A percentile compares a stretch with the other conserved stretches of the same genome.
Conservation (phyloP, 2,113 vertebrate species). For the Empidonax alnorum region DNA sequence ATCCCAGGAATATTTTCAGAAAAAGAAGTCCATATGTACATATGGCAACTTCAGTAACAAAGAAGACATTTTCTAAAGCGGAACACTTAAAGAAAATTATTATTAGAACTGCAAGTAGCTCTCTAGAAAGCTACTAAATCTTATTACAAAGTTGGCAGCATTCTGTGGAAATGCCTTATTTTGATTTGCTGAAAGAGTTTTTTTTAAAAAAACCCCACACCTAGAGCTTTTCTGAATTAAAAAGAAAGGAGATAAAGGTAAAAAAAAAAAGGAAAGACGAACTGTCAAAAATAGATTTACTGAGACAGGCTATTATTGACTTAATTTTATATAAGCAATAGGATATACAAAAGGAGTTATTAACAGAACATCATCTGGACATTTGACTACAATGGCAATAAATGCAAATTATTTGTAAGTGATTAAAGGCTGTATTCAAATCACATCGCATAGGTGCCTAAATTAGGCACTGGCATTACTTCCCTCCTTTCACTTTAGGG, state of each 20-base stretch:
- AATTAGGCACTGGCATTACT: not conserved
- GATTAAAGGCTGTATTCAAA: not conserved
- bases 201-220: not conserved
- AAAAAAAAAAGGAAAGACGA: not conserved
- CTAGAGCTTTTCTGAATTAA: conserved; percentile 9
- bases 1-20: conserved; percentile 70
- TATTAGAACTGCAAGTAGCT: conserved; percentile 40
- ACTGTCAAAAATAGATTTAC: not conserved
- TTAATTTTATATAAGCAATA: not conserved
- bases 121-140: conserved; percentile 41
- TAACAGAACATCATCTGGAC: not conserved
- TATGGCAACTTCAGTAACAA: conserved; percentile 73
- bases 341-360: not conserved
- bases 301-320: not conserved
- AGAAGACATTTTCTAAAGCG: conserved; percentile 46
- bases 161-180: not conserved
- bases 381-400: not conserved
- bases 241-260: not conserved
- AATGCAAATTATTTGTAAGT: not conserved
- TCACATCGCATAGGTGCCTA: not conserved
- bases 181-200: not conserved
- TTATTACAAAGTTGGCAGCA: conserved; percentile 31
- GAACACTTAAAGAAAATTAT: conserved; percentile 58
- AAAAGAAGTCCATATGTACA: conserved; percentile 66
- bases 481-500: conserved; percentile 5